Conservation (phyloP, 2,888 invertebrate species). For the Pediacus dermestoides region DNA sequence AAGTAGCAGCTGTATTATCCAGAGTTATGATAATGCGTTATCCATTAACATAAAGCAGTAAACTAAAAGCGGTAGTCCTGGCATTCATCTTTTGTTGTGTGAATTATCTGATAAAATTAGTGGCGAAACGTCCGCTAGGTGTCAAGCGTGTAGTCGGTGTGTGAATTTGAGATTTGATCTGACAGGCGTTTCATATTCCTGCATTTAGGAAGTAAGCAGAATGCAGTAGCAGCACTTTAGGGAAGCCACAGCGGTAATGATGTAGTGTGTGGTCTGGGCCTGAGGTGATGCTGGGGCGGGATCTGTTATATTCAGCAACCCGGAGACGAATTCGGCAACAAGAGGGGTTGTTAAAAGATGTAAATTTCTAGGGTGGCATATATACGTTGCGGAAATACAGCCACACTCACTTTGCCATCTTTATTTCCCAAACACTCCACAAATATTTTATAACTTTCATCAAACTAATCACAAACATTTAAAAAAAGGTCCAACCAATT, state of each 20-base stretch:
- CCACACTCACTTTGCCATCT: background rate
- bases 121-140: constrained; percentile 7
- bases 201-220: constrained; percentile 26
- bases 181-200: constrained; percentile 24
- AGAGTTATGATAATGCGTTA: constrained; percentile 28
- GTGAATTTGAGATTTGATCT: constrained; percentile 19
- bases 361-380: constrained; percentile 27
- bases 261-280: constrained; percentile 36
- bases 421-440: constrained; percentile 1
- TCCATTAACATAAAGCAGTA: constrained; percentile 28
- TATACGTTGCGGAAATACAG: constrained; percentile 27
- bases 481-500: too few species aligned
- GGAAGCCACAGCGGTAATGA: constrained; percentile 36
- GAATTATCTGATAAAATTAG: constrained; percentile 10
- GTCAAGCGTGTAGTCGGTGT: constrained; percentile 14
- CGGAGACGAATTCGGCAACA: constrained; percentile 8
- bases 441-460: too few species aligned
- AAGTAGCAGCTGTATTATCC: constrained; percentile 23
- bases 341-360: constrained; percentile 32
- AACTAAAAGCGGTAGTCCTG: constrained; percentile 3
- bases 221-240: constrained; percentile 33
- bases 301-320: constrained; percentile 33
- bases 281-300: constrained; percentile 30
- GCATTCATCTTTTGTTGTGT: constrained; percentile 1
- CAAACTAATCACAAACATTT: too few species aligned